Evolutionary conservation across 2,888 invertebrate genomes (phyloP).

Genomic region (Cataglyphis livida): DNA sequence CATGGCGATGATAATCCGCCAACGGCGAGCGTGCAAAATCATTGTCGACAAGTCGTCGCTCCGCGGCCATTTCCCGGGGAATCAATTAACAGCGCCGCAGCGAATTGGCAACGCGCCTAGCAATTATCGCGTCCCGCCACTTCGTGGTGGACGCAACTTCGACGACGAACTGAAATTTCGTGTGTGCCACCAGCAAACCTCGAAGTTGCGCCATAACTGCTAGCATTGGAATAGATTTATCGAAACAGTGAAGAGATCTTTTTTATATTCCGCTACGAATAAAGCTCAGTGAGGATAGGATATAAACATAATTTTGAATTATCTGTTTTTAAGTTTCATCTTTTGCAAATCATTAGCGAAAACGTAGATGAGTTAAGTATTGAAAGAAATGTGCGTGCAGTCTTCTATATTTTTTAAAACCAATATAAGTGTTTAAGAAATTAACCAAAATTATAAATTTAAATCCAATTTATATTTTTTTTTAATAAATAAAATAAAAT

Average conservation of each 20-base stretch:
- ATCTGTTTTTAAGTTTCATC: neutral
- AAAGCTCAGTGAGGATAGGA: neutral
- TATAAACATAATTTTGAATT: neutral
- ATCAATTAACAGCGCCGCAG: slow-evolving; percentile 73
- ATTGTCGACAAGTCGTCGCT: slow-evolving; percentile 58
- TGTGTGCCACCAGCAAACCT: slow-evolving; percentile 32
- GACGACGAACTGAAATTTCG: slow-evolving; percentile 68
- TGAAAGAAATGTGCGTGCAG: neutral
- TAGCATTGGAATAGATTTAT: slow-evolving; percentile 55
- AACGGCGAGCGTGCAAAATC: slow-evolving; percentile 55
- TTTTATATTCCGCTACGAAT: neutral
- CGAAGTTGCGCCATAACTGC: slow-evolving; percentile 61
- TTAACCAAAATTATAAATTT: neutral
- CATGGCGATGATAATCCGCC: slow-evolving; percentile 60
- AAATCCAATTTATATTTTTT: neutral
- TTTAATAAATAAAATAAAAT: neutral
- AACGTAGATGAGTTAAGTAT: neutral
- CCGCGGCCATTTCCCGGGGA: slow-evolving; percentile 68
- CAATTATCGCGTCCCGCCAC: slow-evolving; percentile 75
- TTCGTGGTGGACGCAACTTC: slow-evolving; percentile 68
- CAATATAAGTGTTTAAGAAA: neutral
- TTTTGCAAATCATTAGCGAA: neutral
- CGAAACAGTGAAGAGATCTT: slow-evolving; percentile 9
- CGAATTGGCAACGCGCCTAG: slow-evolving; percentile 76
- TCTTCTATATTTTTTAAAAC: neutral